These are phyloP conservation scores for Catagonus wagneri DNA, from an alignment of 2,113 vertebrate species.

Conservation along the genomic window DNA sequence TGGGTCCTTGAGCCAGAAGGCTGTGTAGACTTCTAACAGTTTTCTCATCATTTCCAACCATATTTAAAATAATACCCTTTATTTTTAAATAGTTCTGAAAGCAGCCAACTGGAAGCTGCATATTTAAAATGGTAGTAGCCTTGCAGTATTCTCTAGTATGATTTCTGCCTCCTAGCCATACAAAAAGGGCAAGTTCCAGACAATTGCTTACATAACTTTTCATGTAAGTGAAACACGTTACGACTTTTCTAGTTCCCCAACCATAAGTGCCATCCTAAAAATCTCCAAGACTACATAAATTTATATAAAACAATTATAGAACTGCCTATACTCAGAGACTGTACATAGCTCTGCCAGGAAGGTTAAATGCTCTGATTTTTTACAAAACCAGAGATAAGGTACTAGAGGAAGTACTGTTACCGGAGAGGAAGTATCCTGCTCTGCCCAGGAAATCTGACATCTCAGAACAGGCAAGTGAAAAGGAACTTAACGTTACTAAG, in stretches of 20 bases:
- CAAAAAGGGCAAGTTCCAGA: not conserved
- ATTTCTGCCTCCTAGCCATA: not conserved
- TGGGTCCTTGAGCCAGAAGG: not conserved
- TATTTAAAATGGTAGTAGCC: not conserved
- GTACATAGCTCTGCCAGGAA: not conserved
- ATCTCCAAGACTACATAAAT: not conserved
- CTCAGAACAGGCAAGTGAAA: not conserved
- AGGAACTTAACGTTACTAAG: not conserved
- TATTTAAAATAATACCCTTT: not conserved
- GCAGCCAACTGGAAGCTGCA: not conserved
- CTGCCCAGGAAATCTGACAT: not conserved
- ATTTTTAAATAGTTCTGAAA: not conserved
- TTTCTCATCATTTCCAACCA: not conserved
- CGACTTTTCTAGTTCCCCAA: too few relatives aligned
- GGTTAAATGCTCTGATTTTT: not conserved
- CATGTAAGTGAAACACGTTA: not conserved
- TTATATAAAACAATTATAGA: not conserved
- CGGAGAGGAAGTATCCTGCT: not conserved
- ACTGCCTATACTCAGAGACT: not conserved
- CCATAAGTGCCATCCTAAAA: not conserved
- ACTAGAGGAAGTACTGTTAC: not conserved
- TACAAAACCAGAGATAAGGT: not conserved
- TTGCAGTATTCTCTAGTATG: fast-evolving
- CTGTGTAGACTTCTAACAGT: not conserved
- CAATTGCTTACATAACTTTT: not conserved